Percentiles rank a stretch among this genome's conserved stretches.
These are phyloP conservation scores for Perognathus longimembris DNA, from an alignment of 2,113 vertebrate genomes.

Conservation along the genomic window DNA sequence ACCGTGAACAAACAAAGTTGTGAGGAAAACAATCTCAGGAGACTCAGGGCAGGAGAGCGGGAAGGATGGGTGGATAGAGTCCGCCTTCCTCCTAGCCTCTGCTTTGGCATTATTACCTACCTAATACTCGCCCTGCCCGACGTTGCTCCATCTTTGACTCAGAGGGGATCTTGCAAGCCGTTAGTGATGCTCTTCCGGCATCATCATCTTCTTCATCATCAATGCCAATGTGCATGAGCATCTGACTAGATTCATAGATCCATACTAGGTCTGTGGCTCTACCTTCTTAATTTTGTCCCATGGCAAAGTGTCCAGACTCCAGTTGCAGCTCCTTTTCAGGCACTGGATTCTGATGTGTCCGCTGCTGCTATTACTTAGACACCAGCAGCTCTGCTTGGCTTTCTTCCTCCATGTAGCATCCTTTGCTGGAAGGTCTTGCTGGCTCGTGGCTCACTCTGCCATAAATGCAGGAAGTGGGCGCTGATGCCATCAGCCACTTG, in stretches of 20 bases:
- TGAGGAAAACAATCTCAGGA: constrained; percentile 37
- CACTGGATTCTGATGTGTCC: not conserved
- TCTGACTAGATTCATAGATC: too few species aligned
- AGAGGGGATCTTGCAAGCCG: not conserved
- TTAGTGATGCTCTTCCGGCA: not conserved
- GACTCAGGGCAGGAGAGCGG: not conserved
- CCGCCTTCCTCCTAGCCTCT: not conserved
- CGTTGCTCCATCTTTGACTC: not conserved
- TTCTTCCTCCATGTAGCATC: not conserved
- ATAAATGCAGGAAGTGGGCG: not conserved
- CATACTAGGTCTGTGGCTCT: not conserved
- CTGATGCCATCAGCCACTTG: not conserved
- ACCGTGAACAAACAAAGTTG: constrained; percentile 57
- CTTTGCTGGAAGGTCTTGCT: not conserved
- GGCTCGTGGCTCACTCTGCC: not conserved
- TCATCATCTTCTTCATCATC: not conserved
- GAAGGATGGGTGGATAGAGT: not conserved
- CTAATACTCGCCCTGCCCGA: accelerated
- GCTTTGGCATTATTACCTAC: not conserved
- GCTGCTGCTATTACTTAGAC: not conserved
- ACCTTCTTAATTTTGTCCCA: not conserved
- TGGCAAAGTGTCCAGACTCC: not conserved
- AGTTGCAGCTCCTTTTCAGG: not conserved
- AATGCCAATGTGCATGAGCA: not conserved
- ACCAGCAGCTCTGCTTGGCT: not conserved